These are phyloP conservation scores for Brachycybe producta DNA, from an alignment of 2,888 invertebrate genomes.

Conservation along the genomic window DNA sequence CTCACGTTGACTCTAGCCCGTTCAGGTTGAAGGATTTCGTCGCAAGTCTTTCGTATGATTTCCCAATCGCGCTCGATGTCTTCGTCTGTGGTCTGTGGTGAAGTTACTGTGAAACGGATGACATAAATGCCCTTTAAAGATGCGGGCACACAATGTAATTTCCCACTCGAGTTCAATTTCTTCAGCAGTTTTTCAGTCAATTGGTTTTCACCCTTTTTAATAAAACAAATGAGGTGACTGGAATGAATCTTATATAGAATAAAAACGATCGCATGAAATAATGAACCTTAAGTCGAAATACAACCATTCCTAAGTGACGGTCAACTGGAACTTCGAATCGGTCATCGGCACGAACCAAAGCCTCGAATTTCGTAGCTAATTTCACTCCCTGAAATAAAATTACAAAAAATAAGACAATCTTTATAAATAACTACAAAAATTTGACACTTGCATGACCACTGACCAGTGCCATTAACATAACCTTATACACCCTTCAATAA, in stretches of 20 bases:
- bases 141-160: slow-evolving; percentile 88
- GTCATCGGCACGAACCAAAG: slow-evolving; percentile 61
- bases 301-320: slow-evolving; percentile 77
- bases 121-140: slow-evolving; percentile 68
- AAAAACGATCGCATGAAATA: neutral
- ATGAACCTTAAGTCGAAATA: slow-evolving; percentile 58
- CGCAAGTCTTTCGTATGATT: slow-evolving; percentile 34
- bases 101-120: slow-evolving; percentile 87
- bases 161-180: slow-evolving; percentile 70
- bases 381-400: slow-evolving; percentile 56
- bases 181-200: slow-evolving; percentile 75
- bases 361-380: slow-evolving; percentile 81
- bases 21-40: slow-evolving; percentile 38
- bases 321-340: slow-evolving; percentile 82
- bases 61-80: slow-evolving; percentile 64
- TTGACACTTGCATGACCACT: too few species aligned
- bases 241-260: neutral
- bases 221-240: too few species aligned
- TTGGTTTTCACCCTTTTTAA: slow-evolving; percentile 53
- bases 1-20: slow-evolving; percentile 26
- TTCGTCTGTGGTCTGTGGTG: slow-evolving; percentile 52
- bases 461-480: too few species aligned
- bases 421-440: neutral
- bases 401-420: neutral
- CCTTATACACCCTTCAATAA: too few species aligned